Evolutionary conservation across 1,140 invertebrate species (phyloP), one percentile per base, ranked within the genome.

Genomic region (Aradophagus sp.): DNA sequence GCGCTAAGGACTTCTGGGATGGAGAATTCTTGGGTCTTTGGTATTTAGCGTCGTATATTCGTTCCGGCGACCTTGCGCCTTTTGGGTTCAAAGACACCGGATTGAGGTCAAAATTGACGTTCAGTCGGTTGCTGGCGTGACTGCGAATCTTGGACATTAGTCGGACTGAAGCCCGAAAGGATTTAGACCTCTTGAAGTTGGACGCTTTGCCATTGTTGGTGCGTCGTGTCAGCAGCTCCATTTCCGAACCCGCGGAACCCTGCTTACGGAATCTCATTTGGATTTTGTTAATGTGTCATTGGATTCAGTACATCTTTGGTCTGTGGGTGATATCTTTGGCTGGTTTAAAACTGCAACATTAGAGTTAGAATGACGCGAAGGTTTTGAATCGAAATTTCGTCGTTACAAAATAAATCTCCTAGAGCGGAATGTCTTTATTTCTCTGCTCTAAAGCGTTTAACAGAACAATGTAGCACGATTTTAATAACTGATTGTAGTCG

Each of bases 131-230:
- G 31, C 63, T 80, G 14, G 77, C 74, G 38, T 79, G 81, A 19
- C 50, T 77, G 0, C 79, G 75, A 6, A 86, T 80, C 32, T 83
- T 84, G 2, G 84, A 78, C 62, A 93, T 89, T 58, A 91, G 80
- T 65, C 90, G 88, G 34, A 93, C 81, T 23, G 92, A 93, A 26
- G 90, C 90, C 50, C 92, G 88, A 68, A 93, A 90, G 23, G 91
- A 92, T 69, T 90, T 88, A 58, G 91, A 90, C 65, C 91, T 87
- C 26, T 89, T 89, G 59, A 91, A 80, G 15, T 73, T 82, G 12
- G 79, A 76, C 20, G 77, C 69, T 31, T 76, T 61, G 45, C 69
- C 53, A 45, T 16, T 69, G 14, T 69, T 61, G 11, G 52, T 68
- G 31, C 76, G 73, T 15, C 72, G 75, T 31, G 71, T 66, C 6